Evolutionary conservation across 2,113 vertebrate genomes (phyloP).

Genomic region (Himantopus leucocephalus): DNA sequence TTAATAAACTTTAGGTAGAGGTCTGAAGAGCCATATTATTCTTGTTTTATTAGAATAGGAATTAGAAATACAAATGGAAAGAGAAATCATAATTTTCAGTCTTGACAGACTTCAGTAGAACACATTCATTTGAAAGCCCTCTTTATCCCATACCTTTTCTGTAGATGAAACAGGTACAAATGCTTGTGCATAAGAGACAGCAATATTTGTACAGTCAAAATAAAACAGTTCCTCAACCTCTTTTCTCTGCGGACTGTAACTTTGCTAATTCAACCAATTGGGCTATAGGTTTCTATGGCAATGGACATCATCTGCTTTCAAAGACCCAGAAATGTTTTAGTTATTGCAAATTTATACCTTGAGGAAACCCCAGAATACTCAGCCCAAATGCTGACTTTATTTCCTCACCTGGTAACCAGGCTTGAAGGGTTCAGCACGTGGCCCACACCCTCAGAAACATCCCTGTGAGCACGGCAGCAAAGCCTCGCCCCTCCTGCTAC

Average conservation of each 20-base stretch:
- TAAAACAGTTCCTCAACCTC: background rate
- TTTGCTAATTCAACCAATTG: background rate
- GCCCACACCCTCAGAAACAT: background rate
- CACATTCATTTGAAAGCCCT: background rate
- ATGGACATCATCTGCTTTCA: background rate
- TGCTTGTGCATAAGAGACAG: background rate
- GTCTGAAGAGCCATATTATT: background rate
- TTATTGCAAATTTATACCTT: background rate
- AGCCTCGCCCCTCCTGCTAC: accelerated
- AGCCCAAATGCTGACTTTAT: background rate
- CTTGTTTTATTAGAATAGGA: background rate
- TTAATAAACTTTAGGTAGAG: background rate
- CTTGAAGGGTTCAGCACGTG: background rate
- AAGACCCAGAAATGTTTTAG: background rate
- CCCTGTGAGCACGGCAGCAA: background rate
- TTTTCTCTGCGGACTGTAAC: background rate
- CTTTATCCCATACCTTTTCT: background rate
- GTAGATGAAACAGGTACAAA: background rate
- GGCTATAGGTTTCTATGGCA: background rate
- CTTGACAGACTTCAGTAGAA: background rate
- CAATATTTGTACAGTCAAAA: background rate
- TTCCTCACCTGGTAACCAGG: background rate
- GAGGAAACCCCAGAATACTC: background rate
- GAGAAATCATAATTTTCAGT: background rate
- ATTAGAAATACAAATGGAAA: background rate